These are phyloP conservation scores for Pseudeuparius sepicola DNA, from an alignment of 2,888 invertebrate genomes.

Conservation along the genomic window DNA sequence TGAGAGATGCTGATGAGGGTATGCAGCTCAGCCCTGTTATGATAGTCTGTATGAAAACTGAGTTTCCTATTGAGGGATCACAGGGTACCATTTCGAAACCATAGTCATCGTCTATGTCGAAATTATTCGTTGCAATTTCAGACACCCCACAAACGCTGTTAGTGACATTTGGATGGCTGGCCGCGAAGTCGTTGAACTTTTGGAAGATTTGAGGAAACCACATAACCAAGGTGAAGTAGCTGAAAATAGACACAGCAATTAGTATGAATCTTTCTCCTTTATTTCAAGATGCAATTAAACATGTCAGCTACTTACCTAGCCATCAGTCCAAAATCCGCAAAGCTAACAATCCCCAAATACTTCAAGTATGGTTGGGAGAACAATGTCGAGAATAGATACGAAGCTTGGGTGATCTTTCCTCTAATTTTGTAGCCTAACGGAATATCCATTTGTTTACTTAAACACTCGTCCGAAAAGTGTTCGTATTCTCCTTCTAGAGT, in stretches of 20 bases:
- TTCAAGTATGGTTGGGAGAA: slow-evolving; percentile 46
- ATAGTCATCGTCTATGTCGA: slow-evolving; percentile 10
- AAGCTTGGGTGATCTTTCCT: too few species aligned
- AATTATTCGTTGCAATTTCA: slow-evolving; percentile 26
- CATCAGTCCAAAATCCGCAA: slow-evolving; percentile 53
- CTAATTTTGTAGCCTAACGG: too few species aligned
- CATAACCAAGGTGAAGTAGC: slow-evolving; percentile 54
- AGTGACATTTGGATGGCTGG: slow-evolving; percentile 37
- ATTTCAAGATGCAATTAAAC: too few species aligned
- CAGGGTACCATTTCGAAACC: slow-evolving; percentile 23
- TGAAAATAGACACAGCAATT: too few species aligned
- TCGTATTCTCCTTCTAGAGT: slow-evolving; percentile 28
- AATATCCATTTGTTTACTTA: too few species aligned
- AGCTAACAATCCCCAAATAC: slow-evolving; percentile 44
- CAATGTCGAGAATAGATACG: too few species aligned
- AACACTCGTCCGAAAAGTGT: too few species aligned
- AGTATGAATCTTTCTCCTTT: too few species aligned
- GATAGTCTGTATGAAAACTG: slow-evolving; percentile 47
- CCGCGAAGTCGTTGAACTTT: slow-evolving; percentile 46
- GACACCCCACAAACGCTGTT: slow-evolving; percentile 50
- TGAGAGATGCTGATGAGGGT: slow-evolving; percentile 47
- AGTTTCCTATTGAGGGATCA: slow-evolving; percentile 38
- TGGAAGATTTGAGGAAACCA: slow-evolving; percentile 64
- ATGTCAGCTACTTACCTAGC: slow-evolving; percentile 44
- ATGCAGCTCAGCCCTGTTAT: slow-evolving; percentile 49